phyloP scores from a whole-genome alignment of 2,113 vertebrate species.

The Oncorhynchus mykiss region DNA sequence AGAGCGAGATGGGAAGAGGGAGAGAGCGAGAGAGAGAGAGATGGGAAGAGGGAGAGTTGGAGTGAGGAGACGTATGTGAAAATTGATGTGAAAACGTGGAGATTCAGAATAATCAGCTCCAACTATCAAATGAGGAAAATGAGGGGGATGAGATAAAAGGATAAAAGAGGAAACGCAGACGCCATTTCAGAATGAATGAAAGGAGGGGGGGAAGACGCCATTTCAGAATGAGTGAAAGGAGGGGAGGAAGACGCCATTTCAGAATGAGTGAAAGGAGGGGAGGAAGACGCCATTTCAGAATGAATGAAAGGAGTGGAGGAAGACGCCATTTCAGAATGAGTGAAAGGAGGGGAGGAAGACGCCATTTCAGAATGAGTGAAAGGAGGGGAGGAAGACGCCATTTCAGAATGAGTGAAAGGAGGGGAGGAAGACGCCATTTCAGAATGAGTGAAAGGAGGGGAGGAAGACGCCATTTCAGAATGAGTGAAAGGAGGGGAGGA shows the following conservation, averaged over 20 bases:
- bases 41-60: no score
- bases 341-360: conserved; percentile 18
- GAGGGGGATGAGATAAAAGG: conserved; percentile 59
- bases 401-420: no score
- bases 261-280: no score
- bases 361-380: no score
- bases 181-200: no score
- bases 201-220: neutral
- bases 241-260: neutral
- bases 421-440: neutral
- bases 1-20: no score
- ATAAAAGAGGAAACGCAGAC: conserved; percentile 18
- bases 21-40: no score
- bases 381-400: neutral
- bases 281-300: neutral
- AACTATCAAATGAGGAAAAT: conserved; percentile 74
- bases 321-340: conserved; percentile 15
- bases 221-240: no score
- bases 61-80: conserved; percentile 38
- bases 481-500: no score
- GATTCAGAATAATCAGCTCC: conserved; percentile 55
- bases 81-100: conserved; percentile 46
- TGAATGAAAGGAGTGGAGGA: no score
- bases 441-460: no score
- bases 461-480: neutral